A percentile compares a stretch with the other conserved stretches of the same genome.
phyloP scores from a whole-genome alignment of 2,113 vertebrate species.

The Delphinapterus leucas region DNA sequence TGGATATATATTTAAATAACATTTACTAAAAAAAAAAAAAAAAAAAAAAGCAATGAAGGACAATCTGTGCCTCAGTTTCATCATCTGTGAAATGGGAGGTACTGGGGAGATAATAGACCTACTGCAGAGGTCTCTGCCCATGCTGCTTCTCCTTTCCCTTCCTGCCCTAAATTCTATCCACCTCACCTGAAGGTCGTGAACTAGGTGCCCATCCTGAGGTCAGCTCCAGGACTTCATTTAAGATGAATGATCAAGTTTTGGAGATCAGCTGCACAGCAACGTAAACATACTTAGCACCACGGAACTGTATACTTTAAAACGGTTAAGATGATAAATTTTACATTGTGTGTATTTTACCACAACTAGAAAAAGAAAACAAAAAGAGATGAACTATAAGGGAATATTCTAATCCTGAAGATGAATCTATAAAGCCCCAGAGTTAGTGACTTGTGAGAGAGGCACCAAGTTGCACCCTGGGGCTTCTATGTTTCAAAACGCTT shows the following conservation, averaged over 20 bases:
- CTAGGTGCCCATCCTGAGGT: neutral
- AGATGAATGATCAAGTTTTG: neutral
- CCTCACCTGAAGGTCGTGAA: neutral
- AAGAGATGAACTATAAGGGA: neutral
- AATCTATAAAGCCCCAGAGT: neutral
- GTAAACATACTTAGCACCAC: neutral
- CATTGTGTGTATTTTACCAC: neutral
- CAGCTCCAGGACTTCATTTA: neutral
- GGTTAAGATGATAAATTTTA: neutral
- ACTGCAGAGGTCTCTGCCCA: neutral
- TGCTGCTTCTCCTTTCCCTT: neutral
- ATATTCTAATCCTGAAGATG: neutral
- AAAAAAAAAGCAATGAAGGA: neutral
- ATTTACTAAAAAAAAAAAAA: neutral
- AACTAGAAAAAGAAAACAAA: neutral
- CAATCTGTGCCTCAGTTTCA: neutral
- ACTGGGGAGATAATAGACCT: neutral
- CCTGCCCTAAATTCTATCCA: neutral
- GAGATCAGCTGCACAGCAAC: neutral
- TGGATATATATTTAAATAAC: neutral
- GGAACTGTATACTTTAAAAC: neutral
- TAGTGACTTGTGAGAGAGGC: neutral
- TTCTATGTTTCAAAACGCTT: neutral
- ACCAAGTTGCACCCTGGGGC: neutral
- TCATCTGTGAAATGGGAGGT: neutral